Percentiles rank a stretch among this genome's conserved stretches.
phyloP scores from a whole-genome alignment of 2,113 vertebrate species.

The Trogon melanurus region DNA sequence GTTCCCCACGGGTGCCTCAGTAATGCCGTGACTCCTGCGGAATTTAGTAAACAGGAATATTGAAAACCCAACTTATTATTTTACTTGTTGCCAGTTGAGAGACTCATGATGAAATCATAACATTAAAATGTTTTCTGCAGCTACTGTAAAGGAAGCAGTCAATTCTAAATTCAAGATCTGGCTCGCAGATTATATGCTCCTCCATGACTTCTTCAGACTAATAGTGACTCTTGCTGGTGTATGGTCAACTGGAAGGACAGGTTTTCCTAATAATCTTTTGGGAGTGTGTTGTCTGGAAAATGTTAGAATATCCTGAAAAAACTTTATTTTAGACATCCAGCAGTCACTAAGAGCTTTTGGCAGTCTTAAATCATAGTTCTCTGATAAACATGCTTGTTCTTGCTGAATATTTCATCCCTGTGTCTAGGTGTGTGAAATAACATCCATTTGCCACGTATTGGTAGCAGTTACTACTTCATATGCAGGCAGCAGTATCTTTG shows the following conservation, averaged over 20 bases:
- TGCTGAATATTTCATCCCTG: not conserved
- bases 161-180: conserved; percentile 46
- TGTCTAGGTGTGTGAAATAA: not conserved
- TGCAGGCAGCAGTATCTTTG: not conserved
- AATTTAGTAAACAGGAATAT: conserved; percentile 63
- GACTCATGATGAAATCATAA: conserved; percentile 65
- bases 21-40: not conserved
- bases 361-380: not conserved
- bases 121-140: conserved; percentile 50
- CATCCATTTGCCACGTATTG: not conserved
- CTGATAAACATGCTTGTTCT: not conserved
- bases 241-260: conserved; percentile 38
- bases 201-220: conserved; percentile 39
- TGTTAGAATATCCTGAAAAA: not conserved
- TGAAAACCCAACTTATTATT: conserved; percentile 60
- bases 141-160: conserved; percentile 60
- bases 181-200: conserved; percentile 47
- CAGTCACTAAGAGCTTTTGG: not conserved
- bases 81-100: conserved; percentile 27
- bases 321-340: not conserved
- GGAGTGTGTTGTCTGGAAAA: not conserved
- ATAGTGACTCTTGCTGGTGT: conserved; percentile 33
- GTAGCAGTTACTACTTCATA: not conserved
- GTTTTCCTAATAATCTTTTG: conserved; percentile 21
- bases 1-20: not conserved